Evolutionary conservation across 2,797 vertebrate genomes (phyloP).

Genomic region (Lutjanus argentimaculatus): DNA sequence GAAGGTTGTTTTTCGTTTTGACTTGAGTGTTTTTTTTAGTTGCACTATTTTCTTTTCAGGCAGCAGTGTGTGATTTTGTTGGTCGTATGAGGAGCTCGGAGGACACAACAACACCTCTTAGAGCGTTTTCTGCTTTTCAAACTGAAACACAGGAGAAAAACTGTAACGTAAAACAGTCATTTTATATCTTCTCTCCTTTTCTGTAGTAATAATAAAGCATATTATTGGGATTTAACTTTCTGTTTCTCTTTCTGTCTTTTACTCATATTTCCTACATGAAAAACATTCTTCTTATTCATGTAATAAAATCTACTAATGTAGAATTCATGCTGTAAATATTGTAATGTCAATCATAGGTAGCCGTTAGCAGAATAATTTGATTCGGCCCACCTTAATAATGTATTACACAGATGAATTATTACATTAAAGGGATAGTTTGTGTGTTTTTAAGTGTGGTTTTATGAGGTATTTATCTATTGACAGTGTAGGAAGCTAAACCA

Average conservation of each 20-base stretch:
- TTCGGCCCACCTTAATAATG: conserved; percentile 6
- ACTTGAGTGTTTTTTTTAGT: not conserved
- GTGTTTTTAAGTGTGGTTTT: no score
- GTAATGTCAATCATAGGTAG: not conserved
- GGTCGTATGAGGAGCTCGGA: not conserved
- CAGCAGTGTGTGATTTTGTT: not conserved
- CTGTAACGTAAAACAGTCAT: no score
- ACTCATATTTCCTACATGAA: no score
- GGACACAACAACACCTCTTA: no score
- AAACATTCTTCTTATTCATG: not conserved
- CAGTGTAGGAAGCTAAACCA: no score
- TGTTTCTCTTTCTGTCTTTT: no score
- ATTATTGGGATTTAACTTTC: not conserved
- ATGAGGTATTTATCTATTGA: no score
- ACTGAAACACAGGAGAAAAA: not conserved
- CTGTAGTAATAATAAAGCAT: no score
- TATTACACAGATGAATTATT: not conserved
- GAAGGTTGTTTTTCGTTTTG: not conserved
- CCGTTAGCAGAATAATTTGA: not conserved
- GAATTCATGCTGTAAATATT: not conserved
- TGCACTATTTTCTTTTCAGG: not conserved
- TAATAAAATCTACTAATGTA: conserved; percentile 11
- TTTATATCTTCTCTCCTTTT: not conserved
- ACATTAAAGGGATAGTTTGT: not conserved
- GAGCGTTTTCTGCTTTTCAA: not conserved